Conservation (phyloP, 2,113 vertebrate species). For the Speoplatyrhinus poulsoni region DNA sequence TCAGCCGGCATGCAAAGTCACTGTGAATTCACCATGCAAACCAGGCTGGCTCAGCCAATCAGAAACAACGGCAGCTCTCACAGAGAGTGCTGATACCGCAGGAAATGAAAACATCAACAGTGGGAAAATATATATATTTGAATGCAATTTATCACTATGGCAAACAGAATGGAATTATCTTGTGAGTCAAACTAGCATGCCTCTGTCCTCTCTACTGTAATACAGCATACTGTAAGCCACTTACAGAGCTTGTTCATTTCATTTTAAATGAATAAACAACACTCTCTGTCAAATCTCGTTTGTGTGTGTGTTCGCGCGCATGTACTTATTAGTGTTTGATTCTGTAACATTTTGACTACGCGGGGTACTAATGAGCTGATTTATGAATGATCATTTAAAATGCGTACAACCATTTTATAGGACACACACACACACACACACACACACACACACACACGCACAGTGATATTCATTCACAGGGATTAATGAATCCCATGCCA, state of each 20-base stretch:
- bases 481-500: constrained; percentile 34
- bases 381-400: neutral
- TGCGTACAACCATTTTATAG: neutral
- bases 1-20: constrained; percentile 35
- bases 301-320: neutral
- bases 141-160: too few species aligned
- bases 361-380: neutral
- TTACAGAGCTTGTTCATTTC: constrained; percentile 14
- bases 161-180: too few species aligned
- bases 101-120: too few species aligned
- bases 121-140: too few species aligned
- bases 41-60: constrained; percentile 14
- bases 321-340: neutral
- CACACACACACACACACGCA: constrained; percentile 6
- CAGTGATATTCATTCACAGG: neutral
- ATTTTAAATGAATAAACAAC: constrained; percentile 3
- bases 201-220: neutral
- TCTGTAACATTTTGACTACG: neutral
- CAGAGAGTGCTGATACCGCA: too few species aligned
- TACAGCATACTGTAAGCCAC: neutral
- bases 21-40: constrained; percentile 41
- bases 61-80: constrained; percentile 7
- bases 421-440: neutral
- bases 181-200: too few species aligned
- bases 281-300: neutral